Conservation (phyloP, 2,113 vertebrate species). For the Laticauda colubrina region DNA sequence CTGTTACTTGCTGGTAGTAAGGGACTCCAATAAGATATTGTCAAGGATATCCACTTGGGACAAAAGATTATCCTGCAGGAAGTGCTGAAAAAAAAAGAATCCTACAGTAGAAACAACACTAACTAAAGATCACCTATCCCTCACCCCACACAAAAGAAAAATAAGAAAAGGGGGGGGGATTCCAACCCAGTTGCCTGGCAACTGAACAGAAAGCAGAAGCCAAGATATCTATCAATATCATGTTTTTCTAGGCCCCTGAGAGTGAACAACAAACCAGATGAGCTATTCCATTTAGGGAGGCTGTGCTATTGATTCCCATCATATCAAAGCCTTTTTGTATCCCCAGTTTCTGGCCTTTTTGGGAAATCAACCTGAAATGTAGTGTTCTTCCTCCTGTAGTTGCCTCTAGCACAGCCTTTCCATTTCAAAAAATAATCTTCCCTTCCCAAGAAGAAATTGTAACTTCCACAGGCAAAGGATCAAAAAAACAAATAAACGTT, state of each 20-base stretch:
- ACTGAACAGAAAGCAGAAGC: background rate
- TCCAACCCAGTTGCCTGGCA: background rate
- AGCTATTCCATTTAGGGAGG: background rate
- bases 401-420: background rate
- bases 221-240: background rate
- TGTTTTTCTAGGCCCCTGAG: background rate
- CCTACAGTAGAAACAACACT: background rate
- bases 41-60: background rate
- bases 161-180: background rate
- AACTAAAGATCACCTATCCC: background rate
- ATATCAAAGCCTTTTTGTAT: background rate
- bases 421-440: background rate
- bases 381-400: background rate
- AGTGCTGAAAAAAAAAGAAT: background rate
- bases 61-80: background rate
- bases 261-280: background rate
- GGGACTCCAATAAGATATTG: background rate
- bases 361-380: conserved; percentile 5
- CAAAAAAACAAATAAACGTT: background rate
- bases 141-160: background rate
- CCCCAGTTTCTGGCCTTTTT: background rate
- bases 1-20: background rate
- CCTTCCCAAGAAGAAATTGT: background rate
- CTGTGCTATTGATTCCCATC: background rate
- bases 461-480: conserved; percentile 1